Base-by-base conservation (phyloP, 2,113 vertebrate species). In the Anguilla japonica region DNA sequence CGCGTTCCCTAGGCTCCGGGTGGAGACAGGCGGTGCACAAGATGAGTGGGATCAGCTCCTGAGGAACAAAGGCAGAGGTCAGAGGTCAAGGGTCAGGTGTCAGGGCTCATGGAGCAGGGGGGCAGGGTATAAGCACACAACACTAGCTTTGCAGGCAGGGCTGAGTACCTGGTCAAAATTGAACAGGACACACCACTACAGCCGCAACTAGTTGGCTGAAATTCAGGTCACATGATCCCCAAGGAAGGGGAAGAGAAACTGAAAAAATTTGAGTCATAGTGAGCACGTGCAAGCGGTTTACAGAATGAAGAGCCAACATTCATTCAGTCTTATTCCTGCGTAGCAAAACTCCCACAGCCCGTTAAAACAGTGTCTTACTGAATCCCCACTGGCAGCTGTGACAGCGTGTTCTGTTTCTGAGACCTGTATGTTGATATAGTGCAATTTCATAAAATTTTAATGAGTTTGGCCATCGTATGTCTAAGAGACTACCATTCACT, bases 41-140 rank as follows among this genome's bases (percentile, higher is more conserved):
- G 92, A 99, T 99, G 91, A 99, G 97, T 56, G 98, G 98, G 87
- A 99, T 99, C 96, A 99, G 89, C 90, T 99, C 98, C 98, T 99
- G 91, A 83, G 89, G 90, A 18, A 60, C 89, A 53, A 89, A 26
- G 5, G 18, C 79, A 81, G 56, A 43, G 78, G 78, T 79, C 78
- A 79, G 14, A 79, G 16, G 29, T 29, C 67, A n/a, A 6, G 57
- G 56, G 57, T n/a, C 39, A 43, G 1, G 8, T 40, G 34, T 63
- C 34, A 63, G 56, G 53, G 81, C 8, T n/a, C 46, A 14, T 46
- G 53, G 60, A 22, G 5, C 60, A 67, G 18, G 60, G 15, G 43
- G 41, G 26, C 43, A 9, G 81, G 50, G n/a, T 11, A 40, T 40
- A 75, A 16, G 1, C 22, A 71, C 79, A 81, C 79, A 43, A 18